Conservation (phyloP, 2,113 vertebrate genomes). For the Sitta europaea region DNA sequence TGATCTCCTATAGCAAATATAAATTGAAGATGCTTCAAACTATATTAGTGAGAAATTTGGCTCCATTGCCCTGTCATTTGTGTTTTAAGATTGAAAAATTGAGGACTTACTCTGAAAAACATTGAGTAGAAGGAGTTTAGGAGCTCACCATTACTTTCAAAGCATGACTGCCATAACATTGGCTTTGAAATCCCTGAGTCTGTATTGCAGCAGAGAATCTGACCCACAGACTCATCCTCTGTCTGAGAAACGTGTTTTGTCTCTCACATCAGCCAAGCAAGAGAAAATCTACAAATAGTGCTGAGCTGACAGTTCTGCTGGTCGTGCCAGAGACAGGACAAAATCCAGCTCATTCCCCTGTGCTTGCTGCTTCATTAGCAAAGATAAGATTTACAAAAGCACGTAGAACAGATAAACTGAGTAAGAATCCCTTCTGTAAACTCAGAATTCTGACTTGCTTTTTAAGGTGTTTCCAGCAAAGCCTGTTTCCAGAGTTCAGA, state of each 20-base stretch:
- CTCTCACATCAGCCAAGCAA: not conserved
- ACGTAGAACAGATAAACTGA: not conserved
- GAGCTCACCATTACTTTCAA: not conserved
- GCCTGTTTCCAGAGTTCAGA: not conserved
- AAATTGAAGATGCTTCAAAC: not conserved
- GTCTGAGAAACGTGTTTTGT: not conserved
- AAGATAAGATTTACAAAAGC: constrained; percentile 31
- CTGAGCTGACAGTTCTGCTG: not conserved
- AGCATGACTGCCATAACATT: not conserved
- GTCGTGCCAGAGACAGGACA: constrained; percentile 20
- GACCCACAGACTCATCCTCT: not conserved
- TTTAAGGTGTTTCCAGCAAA: constrained; percentile 27
- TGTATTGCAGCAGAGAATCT: not conserved
- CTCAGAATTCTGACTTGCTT: not conserved
- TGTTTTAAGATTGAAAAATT: not conserved
- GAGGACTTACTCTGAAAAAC: not conserved
- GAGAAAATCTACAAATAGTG: not conserved
- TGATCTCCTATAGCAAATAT: not conserved
- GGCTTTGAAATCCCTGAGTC: not conserved
- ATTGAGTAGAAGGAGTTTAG: not conserved
- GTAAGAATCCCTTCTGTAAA: constrained; percentile 44
- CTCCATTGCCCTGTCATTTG: not conserved
- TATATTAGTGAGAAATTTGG: not conserved
- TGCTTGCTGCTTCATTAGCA: not conserved
- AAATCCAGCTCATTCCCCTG: constrained; percentile 20